Conservation (phyloP, 2,113 vertebrate species). For the Elephantulus edwardii region DNA sequence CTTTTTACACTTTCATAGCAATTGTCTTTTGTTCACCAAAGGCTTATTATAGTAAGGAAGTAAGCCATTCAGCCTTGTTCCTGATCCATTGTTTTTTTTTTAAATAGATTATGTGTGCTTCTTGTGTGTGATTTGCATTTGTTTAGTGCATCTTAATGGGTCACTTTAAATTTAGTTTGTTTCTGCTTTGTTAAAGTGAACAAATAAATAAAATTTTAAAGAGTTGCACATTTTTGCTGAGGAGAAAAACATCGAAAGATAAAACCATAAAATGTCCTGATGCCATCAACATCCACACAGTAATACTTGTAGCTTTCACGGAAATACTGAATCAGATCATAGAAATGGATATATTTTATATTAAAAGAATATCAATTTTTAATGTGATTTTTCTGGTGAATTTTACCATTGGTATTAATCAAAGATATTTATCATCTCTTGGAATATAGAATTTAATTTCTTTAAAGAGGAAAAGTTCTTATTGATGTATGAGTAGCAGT, state of each 20-base stretch:
- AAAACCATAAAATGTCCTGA: not conserved
- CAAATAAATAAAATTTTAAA: not conserved
- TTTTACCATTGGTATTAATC: too few relatives aligned
- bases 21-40: not conserved
- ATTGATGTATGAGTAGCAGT: too few relatives aligned
- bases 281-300: not conserved
- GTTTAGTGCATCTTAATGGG: not conserved
- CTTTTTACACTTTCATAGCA: not conserved
- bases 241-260: not conserved
- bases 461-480: too few relatives aligned
- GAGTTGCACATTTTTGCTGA: not conserved
- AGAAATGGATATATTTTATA: not conserved
- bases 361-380: too few relatives aligned
- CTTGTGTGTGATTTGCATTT: constrained; percentile 2
- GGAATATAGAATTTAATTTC: too few relatives aligned
- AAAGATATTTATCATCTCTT: too few relatives aligned
- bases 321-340: not conserved
- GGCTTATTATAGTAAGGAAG: not conserved
- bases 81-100: too few relatives aligned
- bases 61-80: not conserved
- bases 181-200: not conserved
- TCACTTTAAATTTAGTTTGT: not conserved
- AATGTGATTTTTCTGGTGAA: too few relatives aligned
- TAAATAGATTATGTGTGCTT: not conserved
- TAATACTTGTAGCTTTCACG: not conserved